Evolutionary conservation across 1,140 invertebrate genomes (phyloP).

Genomic region (Adoxophyes honmai): DNA sequence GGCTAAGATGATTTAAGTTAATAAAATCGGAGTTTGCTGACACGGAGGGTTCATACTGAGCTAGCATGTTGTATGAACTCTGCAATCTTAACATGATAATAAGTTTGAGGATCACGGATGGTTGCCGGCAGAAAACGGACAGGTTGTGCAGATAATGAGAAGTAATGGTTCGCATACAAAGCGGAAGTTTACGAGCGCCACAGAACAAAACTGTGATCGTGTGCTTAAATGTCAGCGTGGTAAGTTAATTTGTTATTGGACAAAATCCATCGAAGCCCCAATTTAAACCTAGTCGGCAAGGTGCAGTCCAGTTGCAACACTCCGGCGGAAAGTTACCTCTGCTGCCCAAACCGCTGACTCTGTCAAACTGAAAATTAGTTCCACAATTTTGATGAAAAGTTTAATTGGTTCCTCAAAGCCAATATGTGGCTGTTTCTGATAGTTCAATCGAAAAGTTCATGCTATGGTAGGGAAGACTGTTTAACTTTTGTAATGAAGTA

Average conservation of each 20-base stretch:
- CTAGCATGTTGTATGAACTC: no score
- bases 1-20: neutral
- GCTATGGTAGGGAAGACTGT: conserved; percentile 34
- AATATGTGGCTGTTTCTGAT: conserved; percentile 56
- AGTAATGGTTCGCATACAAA: no score
- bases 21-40: neutral
- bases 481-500: conserved; percentile 31
- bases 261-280: conserved; percentile 12
- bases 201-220: no score
- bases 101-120: no score
- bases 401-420: conserved; percentile 71
- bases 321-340: conserved; percentile 46
- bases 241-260: no score
- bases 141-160: no score
- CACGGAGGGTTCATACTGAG: no score
- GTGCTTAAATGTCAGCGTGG: no score
- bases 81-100: no score
- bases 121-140: no score
- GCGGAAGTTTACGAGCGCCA: no score
- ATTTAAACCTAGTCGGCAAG: conserved; percentile 35
- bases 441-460: conserved; percentile 49
- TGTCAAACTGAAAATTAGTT: conserved; percentile 74
- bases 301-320: conserved; percentile 34
- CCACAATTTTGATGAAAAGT: conserved; percentile 69
- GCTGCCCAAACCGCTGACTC: conserved; percentile 55